Conservation (phyloP, 2,797 vertebrate species). For the Molothrus ater region DNA sequence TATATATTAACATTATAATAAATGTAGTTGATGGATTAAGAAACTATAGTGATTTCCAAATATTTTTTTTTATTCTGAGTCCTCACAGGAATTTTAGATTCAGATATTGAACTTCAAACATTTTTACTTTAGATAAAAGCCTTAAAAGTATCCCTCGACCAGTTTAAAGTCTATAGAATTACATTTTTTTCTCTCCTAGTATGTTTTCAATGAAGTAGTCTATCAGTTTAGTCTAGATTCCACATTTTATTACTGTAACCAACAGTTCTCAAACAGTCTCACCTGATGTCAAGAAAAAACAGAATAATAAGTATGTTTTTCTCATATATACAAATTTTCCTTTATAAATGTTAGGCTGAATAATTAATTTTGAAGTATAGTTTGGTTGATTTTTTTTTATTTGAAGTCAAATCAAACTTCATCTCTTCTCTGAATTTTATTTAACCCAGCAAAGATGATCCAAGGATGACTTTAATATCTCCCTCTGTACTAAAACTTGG, state of each 20-base stretch:
- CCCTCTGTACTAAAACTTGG: background rate
- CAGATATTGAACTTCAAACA: background rate
- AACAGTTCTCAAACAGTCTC: background rate
- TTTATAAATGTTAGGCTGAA: background rate
- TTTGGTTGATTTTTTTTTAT: background rate
- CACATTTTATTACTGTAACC: background rate
- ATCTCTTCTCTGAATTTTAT: background rate
- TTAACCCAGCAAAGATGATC: background rate
- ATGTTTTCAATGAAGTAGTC: background rate
- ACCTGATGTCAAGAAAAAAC: background rate
- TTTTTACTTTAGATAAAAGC: background rate
- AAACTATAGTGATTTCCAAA: background rate
- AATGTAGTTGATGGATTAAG: background rate
- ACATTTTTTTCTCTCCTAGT: background rate
- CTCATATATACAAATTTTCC: background rate
- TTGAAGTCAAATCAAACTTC: background rate
- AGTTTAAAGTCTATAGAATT: background rate
- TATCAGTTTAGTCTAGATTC: background rate
- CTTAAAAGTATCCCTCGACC: background rate
- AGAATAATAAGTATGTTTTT: background rate
- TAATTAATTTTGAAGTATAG: background rate
- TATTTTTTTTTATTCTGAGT: background rate
- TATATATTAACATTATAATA: background rate
- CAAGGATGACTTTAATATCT: background rate
- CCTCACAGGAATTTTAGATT: background rate